Evolutionary conservation across 1,140 invertebrate species (phyloP), one percentile per base, ranked within the genome.

Genomic region (Tachypleus tridentatus): DNA sequence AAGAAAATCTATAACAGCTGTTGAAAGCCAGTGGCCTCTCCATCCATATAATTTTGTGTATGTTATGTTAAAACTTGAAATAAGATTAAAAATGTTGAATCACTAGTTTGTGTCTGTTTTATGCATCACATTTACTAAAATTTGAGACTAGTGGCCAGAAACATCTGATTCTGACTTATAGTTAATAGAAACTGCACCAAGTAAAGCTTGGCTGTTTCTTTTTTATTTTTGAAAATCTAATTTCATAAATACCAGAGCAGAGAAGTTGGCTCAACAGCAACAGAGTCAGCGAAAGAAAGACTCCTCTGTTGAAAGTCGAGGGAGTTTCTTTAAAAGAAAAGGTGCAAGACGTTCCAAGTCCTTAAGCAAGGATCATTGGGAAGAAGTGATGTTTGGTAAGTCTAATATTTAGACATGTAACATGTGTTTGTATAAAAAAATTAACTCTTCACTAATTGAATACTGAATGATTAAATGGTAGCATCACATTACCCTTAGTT

Each of bases 311-410:
- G 68, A 67, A 57, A 66, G 64, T 57, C n/a, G 92, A 72, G 85
- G 88, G 61, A 88, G 86, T 76, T 91, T 94, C 82, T 93, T 91
- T 76, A 82, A 86, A 65, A 80, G 86, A 72, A 81, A 88, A 75
- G 92, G 86, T 71, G 89, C 90, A 74, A 80, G 87, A 50, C 80
- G 94, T 58, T 92, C 92, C 4, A 98, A 98, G 78, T 96, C 91
- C 67, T 81, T 97, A 7, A 88, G 89, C 74, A 85, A 93, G 82
- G 93, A 97, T 77, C 91, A 96, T 75, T 95, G 93, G 91, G 93
- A 97, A 75, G 94, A 97, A 71, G 89, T 97, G 52, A 88, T 97
- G 3, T 92, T 97, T 74, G 77, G 79, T 76, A 60, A 49, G 49
- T 65, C 51, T 57, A 4, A 8, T 9, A 52, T n/a, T 7, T 54